phyloP scores from a whole-genome alignment of 1,140 invertebrate genomes.

The Heliothis virescens region DNA sequence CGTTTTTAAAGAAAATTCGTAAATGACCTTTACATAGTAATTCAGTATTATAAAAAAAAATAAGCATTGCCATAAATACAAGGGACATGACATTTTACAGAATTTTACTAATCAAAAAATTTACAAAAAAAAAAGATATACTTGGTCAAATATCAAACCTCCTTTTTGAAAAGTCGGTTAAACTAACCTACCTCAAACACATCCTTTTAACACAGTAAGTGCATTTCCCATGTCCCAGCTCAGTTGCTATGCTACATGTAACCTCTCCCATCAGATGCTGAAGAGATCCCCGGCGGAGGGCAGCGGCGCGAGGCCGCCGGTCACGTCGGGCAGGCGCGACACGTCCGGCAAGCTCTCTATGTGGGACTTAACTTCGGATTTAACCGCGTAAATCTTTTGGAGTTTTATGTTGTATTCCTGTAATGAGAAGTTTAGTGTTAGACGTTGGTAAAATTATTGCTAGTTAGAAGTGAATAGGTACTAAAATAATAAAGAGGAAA shows the following conservation, averaged over 20 bases:
- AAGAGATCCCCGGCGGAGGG: constrained; percentile 98
- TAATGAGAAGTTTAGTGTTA: constrained; percentile 46
- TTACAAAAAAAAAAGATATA: neutral
- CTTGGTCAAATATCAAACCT: neutral
- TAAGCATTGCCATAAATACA: too few species aligned
- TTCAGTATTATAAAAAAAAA: too few species aligned
- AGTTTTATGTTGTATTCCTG: constrained; percentile 90
- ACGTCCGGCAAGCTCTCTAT: constrained; percentile 97
- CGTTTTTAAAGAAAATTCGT: too few species aligned
- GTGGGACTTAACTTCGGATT: constrained; percentile 96
- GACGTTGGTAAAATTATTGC: too few species aligned
- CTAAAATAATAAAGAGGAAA: too few species aligned
- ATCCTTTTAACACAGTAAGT: neutral
- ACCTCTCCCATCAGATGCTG: constrained; percentile 82
- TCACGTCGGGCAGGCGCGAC: constrained; percentile 95
- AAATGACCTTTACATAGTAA: too few species aligned
- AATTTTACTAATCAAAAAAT: neutral
- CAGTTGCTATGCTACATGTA: too few species aligned
- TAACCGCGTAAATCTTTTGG: constrained; percentile 93
- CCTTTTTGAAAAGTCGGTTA: too few species aligned
- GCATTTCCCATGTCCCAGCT: neutral
- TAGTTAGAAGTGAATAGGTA: too few species aligned
- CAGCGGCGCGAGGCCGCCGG: constrained; percentile 95
- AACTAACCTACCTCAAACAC: too few species aligned
- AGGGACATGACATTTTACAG: too few species aligned